Evolutionary conservation across 92 coral and sea anemone genomes (phyloP).

Genomic region (Phenganax subtilis): DNA sequence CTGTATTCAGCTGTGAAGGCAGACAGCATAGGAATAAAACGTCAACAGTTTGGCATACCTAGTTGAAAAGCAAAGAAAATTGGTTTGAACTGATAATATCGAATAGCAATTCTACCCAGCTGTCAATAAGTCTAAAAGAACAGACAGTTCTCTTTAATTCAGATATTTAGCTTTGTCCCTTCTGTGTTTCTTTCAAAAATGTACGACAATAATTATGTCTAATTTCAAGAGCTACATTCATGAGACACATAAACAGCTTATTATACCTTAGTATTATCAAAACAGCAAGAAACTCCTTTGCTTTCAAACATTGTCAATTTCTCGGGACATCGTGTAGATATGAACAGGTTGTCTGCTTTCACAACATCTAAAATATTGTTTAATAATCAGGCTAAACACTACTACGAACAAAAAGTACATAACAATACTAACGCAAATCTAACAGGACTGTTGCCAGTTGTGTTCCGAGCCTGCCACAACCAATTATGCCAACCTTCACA

Average conservation of each 20-base stretch:
- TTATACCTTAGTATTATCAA: slow-evolving; percentile 77
- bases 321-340: slow-evolving; percentile 93
- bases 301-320: slow-evolving; percentile 61
- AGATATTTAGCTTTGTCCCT: not conserved
- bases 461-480: slow-evolving; percentile 91
- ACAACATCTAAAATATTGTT: slow-evolving; percentile 61
- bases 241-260: not conserved
- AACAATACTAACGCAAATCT: slow-evolving; percentile 65
- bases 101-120: not conserved
- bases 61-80: slow-evolving; percentile 10
- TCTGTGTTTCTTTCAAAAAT: not conserved
- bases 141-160: not conserved
- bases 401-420: not conserved
- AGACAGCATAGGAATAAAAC: slow-evolving; percentile 79
- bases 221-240: too few relatives aligned
- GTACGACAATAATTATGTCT: not conserved
- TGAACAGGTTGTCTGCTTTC: slow-evolving; percentile 67
- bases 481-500: slow-evolving; percentile 83
- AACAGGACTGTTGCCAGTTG: slow-evolving; percentile 78
- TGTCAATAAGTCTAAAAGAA: not conserved
- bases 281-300: slow-evolving; percentile 90
- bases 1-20: slow-evolving; percentile 79
- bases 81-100: not conserved
- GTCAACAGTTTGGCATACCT: slow-evolving; percentile 79
- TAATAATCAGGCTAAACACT: not conserved